Percentiles rank a stretch among this genome's conserved stretches.
These are phyloP conservation scores for Drosophila lowei DNA, from an alignment of 1,140 invertebrate genomes.

Conservation along the genomic window DNA sequence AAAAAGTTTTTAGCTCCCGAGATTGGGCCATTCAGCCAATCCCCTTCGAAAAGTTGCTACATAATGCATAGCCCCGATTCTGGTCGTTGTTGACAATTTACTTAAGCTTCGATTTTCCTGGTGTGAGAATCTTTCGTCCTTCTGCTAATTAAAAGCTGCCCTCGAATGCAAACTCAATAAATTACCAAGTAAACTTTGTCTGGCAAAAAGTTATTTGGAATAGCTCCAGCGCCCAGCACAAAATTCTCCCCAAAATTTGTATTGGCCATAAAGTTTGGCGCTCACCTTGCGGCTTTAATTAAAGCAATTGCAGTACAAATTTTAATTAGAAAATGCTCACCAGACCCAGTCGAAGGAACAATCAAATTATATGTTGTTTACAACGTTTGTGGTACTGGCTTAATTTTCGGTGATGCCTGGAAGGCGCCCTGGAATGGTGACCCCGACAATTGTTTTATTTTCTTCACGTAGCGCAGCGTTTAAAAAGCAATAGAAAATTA, in stretches of 20 bases:
- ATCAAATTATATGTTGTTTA: slow-evolving; percentile 64
- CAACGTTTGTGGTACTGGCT: slow-evolving; percentile 62
- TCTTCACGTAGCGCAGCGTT: slow-evolving; percentile 38
- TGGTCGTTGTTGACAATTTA: slow-evolving; percentile 22
- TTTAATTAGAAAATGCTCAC: slow-evolving; percentile 67
- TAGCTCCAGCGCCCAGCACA: slow-evolving; percentile 8
- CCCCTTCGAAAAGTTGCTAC: no score
- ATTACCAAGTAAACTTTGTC: slow-evolving; percentile 50
- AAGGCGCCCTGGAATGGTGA: background rate
- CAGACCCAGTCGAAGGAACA: slow-evolving; percentile 16
- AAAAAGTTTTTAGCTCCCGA: background rate
- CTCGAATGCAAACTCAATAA: slow-evolving; percentile 32
- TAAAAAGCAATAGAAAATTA: slow-evolving; percentile 75
- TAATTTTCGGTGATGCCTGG: slow-evolving; percentile 48
- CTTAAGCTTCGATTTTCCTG: slow-evolving; percentile 21
- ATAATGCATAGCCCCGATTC: no score
- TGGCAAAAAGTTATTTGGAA: slow-evolving; percentile 34
- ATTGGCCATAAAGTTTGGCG: slow-evolving; percentile 57
- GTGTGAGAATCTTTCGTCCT: slow-evolving; percentile 2
- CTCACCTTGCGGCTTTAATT: slow-evolving; percentile 71
- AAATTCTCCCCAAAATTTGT: slow-evolving; percentile 38
- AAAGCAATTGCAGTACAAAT: slow-evolving; percentile 71
- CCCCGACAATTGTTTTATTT: slow-evolving; percentile 74
- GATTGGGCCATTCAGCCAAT: background rate
- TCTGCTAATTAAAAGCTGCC: slow-evolving; percentile 41